Conservation (phyloP, 2,888 invertebrate genomes). For the Lamellibrachia columna region DNA sequence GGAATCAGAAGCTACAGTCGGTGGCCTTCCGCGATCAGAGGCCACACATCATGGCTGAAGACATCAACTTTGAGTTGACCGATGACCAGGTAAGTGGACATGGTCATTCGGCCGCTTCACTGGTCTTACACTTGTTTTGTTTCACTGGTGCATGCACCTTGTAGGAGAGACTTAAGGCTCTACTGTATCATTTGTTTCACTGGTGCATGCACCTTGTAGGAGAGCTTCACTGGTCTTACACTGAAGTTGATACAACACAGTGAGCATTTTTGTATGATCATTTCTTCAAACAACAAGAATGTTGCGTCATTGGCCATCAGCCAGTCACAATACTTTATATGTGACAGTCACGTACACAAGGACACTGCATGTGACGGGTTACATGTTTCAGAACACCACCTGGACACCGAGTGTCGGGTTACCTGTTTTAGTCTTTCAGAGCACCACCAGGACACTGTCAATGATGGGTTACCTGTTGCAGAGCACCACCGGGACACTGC, state of each 20-base stretch:
- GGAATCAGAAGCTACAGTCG: conserved; percentile 81
- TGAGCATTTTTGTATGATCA: too few relatives aligned
- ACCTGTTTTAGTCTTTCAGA: background rate
- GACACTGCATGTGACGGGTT: background rate
- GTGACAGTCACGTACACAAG: background rate
- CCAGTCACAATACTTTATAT: background rate
- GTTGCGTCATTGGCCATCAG: background rate
- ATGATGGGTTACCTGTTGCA: background rate
- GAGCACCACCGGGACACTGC: conserved; percentile 55
- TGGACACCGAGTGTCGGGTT: background rate
- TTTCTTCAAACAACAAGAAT: background rate
- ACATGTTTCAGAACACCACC: background rate
- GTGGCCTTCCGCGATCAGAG: conserved; percentile 82
- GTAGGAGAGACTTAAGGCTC: too few relatives aligned
- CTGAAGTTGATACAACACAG: too few relatives aligned
- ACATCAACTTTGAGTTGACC: conserved; percentile 72
- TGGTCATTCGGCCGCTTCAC: too few relatives aligned
- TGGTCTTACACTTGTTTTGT: too few relatives aligned
- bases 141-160: too few relatives aligned
- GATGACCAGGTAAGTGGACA: conserved; percentile 22
- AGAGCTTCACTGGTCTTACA: too few relatives aligned
- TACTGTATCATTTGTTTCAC: too few relatives aligned
- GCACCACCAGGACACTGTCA: background rate
- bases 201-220: too few relatives aligned
- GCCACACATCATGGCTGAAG: conserved; percentile 85